Evolutionary conservation across 2,113 vertebrate genomes (phyloP).

Genomic region (Centropristis striata): DNA sequence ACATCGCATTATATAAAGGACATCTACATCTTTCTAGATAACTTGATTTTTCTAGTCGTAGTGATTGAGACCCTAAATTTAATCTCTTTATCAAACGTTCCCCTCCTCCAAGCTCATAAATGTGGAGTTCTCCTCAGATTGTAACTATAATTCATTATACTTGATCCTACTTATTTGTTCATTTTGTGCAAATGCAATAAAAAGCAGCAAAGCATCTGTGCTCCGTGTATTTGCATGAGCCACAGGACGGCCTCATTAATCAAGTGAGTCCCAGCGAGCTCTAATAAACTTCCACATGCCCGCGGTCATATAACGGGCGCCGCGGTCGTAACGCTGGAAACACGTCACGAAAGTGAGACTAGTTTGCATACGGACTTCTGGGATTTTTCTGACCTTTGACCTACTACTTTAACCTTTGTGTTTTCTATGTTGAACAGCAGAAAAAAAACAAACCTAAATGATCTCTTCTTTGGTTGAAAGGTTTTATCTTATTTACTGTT

Average conservation of each 20-base stretch:
- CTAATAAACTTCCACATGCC: neutral
- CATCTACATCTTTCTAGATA: neutral
- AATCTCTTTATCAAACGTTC: neutral
- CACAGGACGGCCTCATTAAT: constrained; percentile 28
- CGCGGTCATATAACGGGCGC: neutral
- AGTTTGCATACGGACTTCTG: constrained; percentile 14
- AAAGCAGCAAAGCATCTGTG: constrained; percentile 16
- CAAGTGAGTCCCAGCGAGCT: neutral
- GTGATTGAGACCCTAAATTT: neutral
- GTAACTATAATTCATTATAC: neutral
- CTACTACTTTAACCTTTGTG: neutral
- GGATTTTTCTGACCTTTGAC: constrained; percentile 10
- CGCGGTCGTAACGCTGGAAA: neutral
- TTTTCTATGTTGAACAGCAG: no score
- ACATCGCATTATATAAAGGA: neutral
- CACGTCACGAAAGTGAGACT: neutral
- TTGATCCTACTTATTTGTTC: constrained; percentile 11
- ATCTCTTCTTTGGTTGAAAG: no score
- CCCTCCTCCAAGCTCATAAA: neutral
- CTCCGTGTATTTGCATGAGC: neutral
- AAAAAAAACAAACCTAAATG: no score
- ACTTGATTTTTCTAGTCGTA: neutral
- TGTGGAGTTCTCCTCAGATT: neutral
- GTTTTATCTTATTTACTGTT: no score
- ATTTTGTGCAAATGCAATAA: constrained; percentile 28